Evolutionary conservation across 2,888 invertebrate genomes (phyloP).

Genomic region (Eilema depressum): DNA sequence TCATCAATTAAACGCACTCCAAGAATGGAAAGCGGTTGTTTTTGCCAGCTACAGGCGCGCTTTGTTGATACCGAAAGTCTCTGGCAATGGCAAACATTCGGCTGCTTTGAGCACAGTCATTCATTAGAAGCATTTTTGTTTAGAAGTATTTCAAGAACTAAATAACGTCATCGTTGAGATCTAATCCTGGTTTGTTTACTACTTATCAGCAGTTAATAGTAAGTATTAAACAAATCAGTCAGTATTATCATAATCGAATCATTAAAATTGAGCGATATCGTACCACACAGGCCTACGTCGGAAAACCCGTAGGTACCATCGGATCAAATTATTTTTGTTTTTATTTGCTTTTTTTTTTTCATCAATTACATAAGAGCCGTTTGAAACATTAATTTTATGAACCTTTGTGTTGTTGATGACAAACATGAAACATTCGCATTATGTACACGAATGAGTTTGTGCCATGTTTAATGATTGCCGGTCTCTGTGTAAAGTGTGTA

Average conservation of each 20-base stretch:
- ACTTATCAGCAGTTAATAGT: background rate
- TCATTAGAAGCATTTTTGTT: conserved; percentile 69
- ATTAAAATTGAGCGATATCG: too few relatives aligned
- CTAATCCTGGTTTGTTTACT: conserved; percentile 23
- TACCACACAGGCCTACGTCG: too few relatives aligned
- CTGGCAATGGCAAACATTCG: conserved; percentile 71
- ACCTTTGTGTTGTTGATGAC: too few relatives aligned
- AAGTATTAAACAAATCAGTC: background rate
- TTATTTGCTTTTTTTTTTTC: too few relatives aligned
- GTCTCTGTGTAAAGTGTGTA: too few relatives aligned
- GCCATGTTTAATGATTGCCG: too few relatives aligned
- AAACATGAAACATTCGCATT: too few relatives aligned
- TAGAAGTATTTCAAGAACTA: conserved; percentile 59
- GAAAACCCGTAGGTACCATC: too few relatives aligned
- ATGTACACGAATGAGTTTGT: too few relatives aligned
- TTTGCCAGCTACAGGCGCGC: conserved; percentile 68
- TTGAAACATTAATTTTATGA: too few relatives aligned
- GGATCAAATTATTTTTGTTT: too few relatives aligned
- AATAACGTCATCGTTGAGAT: conserved; percentile 44
- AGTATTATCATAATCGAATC: background rate
- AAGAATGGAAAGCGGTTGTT: conserved; percentile 70
- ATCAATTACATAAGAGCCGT: too few relatives aligned
- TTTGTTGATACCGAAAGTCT: conserved; percentile 76
- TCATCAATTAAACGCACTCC: conserved; percentile 75
- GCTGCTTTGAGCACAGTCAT: conserved; percentile 64